Evolutionary conservation across 2,113 vertebrate genomes (phyloP), one percentile per base, ranked within the genome.

Genomic region (Cryptotis parvus): DNA sequence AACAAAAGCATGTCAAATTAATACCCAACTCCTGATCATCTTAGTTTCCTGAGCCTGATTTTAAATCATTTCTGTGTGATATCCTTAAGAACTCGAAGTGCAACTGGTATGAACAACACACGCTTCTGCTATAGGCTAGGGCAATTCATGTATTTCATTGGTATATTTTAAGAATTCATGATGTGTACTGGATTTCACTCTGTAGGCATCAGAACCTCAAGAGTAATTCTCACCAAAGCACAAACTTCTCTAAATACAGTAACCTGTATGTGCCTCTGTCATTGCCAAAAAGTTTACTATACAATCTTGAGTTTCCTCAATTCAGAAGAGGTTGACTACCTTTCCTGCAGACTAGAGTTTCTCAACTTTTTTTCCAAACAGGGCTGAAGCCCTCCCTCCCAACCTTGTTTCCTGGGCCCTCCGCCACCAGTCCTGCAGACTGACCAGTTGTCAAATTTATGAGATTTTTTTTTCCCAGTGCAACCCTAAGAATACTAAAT

Each of bases 261-360:
- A 49, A 86, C 70, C 79, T 76, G 35, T 24, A 65, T 52, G 35
- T 72, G 45, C n/a, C 73, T 87, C 37, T 65, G 1, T 91, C n/a
- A 73, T 12, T 49, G 41, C 69, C 12, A 94, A 82, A 94, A 69
- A 49, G 35, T 4, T 75, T 37, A 70, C 35, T 24, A 27, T 77
- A 68, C 73, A 52, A 52, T 16, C 29, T 78, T 75, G 41, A 81
- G 22, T 70, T 87, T 84, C 66, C 75, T 61, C 22, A 78, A 68
- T 68, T 91, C 68, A 78, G 31, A 94, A 96, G 39, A 84, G 31
- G 4, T 39, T 78, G 7, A 74, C 31, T 83, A 35, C 43, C 55
- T 88, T n/a, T 45, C 74, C 89, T 84, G 20, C 22, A 92, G 39
- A 74, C 9, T 15, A 84, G n/a, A n/a, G 45, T 49, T 49, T 66